Base-by-base conservation (phyloP, 2,797 vertebrate species). In the Ataeniobius toweri region DNA sequence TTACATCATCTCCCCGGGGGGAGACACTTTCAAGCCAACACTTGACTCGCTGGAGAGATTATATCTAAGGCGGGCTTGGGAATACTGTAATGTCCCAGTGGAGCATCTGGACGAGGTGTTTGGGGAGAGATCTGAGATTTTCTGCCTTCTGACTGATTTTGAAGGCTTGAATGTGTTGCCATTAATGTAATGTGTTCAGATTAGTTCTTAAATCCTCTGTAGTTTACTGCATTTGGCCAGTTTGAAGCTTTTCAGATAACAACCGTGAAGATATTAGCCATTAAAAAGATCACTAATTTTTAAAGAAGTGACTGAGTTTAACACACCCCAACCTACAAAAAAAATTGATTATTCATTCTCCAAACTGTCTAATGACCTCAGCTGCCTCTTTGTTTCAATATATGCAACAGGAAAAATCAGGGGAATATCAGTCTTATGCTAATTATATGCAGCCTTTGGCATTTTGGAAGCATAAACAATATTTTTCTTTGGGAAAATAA, bases 361-460 rank as follows among this genome's bases (percentile, higher is more conserved):
- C 6, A 51, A 51, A 51, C 50, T 18, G 16, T 41, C 22, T 41
- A 6, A 20, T 28, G 69, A 71, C 46, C 69, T 4, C 26, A 31
- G n/a, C 53, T 59, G 31, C 70, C 50, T 83, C 72, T 79, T 44
- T 51, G 71, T 69, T 84, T 79, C 75, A 74, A 67, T 24, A 67
- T 41, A 77, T 58, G 81, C 76, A 81, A 84, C 71, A 82, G 82
- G 77, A 77, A 71, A 65, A 50, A 71, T 48, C 58, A 83, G 6
- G 44, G n/a, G 65, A 73, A 76, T 59, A 0, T 22, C 58, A 16
- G 61, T 18, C 31, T 89, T 78, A 80, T 31, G 78, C 16, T 56
- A 73, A 73, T 55, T 48, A 26, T 63, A 59, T 63, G 36, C 41
- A 61, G 16, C 73, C 56, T 13, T 44, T 74, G 73, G 73, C 73